Conservation (phyloP, 2,113 vertebrate genomes). For the Pachyramphus minor region DNA sequence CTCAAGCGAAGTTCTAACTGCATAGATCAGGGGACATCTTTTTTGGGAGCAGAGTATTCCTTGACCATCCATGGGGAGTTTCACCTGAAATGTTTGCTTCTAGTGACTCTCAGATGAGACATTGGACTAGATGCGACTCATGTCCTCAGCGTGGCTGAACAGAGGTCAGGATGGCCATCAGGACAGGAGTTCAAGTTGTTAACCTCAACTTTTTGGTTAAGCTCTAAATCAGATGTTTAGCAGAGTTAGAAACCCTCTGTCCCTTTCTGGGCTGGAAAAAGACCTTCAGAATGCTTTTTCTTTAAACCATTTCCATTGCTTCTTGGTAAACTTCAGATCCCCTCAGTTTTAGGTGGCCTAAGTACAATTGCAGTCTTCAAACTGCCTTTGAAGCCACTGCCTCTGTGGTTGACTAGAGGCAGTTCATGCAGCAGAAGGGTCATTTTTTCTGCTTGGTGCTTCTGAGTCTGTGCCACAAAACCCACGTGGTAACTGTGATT, state of each 20-base stretch:
- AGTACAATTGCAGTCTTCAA: not conserved
- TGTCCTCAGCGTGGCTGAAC: not conserved
- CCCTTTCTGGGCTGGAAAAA: not conserved
- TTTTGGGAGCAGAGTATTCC: not conserved
- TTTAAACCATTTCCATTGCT: not conserved
- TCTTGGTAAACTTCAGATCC: not conserved
- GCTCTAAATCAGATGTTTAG: not conserved
- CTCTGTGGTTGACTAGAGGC: not conserved
- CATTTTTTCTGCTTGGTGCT: not conserved
- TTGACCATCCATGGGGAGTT: accelerated
- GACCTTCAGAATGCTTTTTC: not conserved
- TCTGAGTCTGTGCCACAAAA: not conserved
- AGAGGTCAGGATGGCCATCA: not conserved
- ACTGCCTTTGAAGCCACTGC: not conserved
- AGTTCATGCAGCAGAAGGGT: not conserved
- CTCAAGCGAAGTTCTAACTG: not conserved
- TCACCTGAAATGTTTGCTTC: not conserved
- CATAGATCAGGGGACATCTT: not conserved
- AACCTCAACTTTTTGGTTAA: not conserved
- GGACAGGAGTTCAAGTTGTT: not conserved
- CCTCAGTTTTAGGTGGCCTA: not conserved
- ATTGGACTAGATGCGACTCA: not conserved
- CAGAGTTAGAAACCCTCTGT: not conserved
- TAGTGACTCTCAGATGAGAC: not conserved
- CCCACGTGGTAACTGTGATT: not conserved